A percentile compares a stretch with the other conserved stretches of the same genome.
Evolutionary conservation across 2,113 vertebrate genomes (phyloP).

Genomic region (Phoenicopterus ruber): DNA sequence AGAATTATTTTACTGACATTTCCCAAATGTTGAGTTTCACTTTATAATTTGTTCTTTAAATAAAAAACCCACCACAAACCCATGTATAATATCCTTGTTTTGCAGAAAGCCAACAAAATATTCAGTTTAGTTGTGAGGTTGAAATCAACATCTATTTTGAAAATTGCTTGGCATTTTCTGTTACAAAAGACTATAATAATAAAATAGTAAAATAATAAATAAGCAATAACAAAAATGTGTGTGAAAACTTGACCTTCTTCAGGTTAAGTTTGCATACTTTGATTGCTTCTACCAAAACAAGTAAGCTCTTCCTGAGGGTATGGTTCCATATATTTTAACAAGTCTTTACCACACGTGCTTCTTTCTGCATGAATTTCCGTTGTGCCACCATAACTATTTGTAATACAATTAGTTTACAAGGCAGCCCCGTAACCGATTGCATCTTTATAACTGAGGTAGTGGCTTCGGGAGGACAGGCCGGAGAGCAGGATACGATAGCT

Average conservation of each 20-base stretch:
- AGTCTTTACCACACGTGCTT: background rate
- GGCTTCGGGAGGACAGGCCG: background rate
- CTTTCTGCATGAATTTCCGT: background rate
- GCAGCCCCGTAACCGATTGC: fast-evolving
- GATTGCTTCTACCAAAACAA: background rate
- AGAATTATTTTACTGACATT: background rate
- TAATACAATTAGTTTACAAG: background rate
- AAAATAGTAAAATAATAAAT: background rate
- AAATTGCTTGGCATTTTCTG: background rate
- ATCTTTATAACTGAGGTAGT: background rate
- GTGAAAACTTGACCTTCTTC: background rate
- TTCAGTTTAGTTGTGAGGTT: background rate
- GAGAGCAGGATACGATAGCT: background rate
- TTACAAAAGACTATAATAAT: background rate
- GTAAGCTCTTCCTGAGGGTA: background rate
- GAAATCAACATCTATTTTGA: background rate
- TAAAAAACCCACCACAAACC: background rate
- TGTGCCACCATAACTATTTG: background rate
- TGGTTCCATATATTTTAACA: background rate
- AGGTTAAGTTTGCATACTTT: background rate
- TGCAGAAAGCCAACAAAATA: background rate
- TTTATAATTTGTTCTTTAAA: background rate
- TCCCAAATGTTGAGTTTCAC: background rate
- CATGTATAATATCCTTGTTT: background rate
- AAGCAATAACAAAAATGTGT: background rate